Evolutionary conservation across 2,113 vertebrate genomes (phyloP).

Genomic region (Hippocampus zosterae): DNA sequence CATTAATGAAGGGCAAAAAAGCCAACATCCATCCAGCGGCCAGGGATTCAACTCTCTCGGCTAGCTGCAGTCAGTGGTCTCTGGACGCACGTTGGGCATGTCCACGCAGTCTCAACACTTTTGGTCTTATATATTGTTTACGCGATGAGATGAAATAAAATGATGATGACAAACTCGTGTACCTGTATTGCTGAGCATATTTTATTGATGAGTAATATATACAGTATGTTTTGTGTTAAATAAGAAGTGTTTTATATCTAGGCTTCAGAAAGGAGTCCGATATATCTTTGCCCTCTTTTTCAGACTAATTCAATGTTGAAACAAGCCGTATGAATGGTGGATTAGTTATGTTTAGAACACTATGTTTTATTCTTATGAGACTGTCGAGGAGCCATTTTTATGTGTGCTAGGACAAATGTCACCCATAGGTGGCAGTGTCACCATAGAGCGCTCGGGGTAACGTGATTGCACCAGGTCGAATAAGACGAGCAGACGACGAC

Average conservation of each 20-base stretch:
- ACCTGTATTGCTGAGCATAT: slow-evolving; percentile 30
- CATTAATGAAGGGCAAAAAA: slow-evolving; percentile 49
- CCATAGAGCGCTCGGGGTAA: no score
- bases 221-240: neutral
- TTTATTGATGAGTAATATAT: slow-evolving; percentile 13
- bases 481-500: no score
- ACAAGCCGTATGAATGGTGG: no score
- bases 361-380: no score
- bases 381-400: no score
- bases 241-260: neutral
- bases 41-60: slow-evolving; percentile 36
- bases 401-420: no score
- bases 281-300: neutral
- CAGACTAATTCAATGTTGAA: no score
- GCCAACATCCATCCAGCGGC: slow-evolving; percentile 41
- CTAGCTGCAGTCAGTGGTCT: slow-evolving; percentile 47
- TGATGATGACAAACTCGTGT: slow-evolving; percentile 52
- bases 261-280: neutral
- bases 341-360: no score
- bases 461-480: no score
- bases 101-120: slow-evolving; percentile 68
- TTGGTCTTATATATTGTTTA: slow-evolving; percentile 73
- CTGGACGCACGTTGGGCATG: slow-evolving; percentile 56
- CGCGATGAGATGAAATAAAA: slow-evolving; percentile 67
- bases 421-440: no score